These are phyloP conservation scores for Dysmachus trigonus DNA, from an alignment of 2,888 invertebrate genomes.

Conservation along the genomic window DNA sequence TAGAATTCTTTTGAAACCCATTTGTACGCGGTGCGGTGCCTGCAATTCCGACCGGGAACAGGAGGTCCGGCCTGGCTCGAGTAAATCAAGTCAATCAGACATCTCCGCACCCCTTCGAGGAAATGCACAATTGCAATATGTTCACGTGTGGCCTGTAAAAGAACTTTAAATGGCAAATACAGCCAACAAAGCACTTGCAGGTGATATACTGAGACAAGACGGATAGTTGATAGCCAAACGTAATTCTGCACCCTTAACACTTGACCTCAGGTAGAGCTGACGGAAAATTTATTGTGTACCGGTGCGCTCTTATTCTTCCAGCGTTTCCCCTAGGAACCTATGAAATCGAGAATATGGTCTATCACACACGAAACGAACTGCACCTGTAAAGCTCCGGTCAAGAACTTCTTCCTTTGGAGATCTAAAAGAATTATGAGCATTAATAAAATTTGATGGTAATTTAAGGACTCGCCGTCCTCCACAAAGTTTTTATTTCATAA, in stretches of 20 bases:
- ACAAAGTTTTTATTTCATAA: neutral
- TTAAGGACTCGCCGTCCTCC: neutral
- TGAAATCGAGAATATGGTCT: neutral
- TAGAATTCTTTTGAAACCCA: neutral
- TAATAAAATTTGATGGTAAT: neutral
- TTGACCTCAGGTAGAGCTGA: conserved; percentile 28
- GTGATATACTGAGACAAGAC: conserved; percentile 37
- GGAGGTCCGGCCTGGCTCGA: neutral
- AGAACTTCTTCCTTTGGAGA: neutral
- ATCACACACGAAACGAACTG: neutral
- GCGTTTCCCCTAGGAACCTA: neutral
- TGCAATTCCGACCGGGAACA: neutral
- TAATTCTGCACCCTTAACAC: conserved; percentile 37
- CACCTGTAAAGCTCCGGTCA: neutral
- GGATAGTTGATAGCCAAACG: conserved; percentile 31
- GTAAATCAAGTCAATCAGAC: conserved; percentile 28
- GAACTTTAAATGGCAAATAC: conserved; percentile 9
- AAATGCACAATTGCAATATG: neutral
- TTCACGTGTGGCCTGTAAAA: neutral
- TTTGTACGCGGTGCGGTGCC: neutral
- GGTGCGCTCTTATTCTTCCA: neutral
- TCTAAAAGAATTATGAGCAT: neutral
- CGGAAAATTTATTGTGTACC: conserved; percentile 26
- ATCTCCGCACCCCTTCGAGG: conserved; percentile 3
- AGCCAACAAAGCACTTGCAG: conserved; percentile 2